Conservation (phyloP, 2,113 vertebrate species). For the Indicator maculatus region DNA sequence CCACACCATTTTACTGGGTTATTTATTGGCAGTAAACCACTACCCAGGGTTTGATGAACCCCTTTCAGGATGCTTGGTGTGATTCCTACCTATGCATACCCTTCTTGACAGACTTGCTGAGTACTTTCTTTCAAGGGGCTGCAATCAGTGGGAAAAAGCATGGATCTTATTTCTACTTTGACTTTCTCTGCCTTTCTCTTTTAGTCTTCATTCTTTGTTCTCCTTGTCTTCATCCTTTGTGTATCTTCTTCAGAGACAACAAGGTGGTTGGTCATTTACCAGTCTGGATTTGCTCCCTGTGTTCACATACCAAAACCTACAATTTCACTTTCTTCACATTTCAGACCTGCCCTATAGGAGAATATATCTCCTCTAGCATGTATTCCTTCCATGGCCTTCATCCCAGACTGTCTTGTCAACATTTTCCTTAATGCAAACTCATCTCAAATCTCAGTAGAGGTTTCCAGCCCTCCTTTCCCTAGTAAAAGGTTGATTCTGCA, state of each 20-base stretch:
- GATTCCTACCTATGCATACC: background rate
- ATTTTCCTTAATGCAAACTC: background rate
- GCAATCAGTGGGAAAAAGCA: background rate
- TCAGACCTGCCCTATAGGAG: background rate
- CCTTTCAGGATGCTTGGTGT: background rate
- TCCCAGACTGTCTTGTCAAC: background rate
- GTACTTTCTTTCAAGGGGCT: background rate
- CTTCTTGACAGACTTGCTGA: background rate
- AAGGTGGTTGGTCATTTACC: background rate
- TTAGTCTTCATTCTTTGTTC: background rate
- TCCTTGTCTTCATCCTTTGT: too few relatives aligned
- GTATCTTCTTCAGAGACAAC: background rate
- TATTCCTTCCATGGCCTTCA: background rate
- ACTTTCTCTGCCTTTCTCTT: background rate
- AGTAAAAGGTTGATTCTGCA: background rate
- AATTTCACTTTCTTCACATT: background rate
- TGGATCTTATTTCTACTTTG: background rate
- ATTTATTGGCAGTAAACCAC: slow-evolving; percentile 34
- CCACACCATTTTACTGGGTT: background rate
- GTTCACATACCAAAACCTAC: background rate
- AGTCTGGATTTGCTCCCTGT: background rate
- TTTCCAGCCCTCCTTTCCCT: background rate
- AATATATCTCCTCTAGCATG: background rate
- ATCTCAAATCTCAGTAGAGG: background rate
- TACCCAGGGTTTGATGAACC: background rate